Base-by-base conservation (phyloP, 2,113 vertebrate species). In the Sphaerodactylus townsendi region DNA sequence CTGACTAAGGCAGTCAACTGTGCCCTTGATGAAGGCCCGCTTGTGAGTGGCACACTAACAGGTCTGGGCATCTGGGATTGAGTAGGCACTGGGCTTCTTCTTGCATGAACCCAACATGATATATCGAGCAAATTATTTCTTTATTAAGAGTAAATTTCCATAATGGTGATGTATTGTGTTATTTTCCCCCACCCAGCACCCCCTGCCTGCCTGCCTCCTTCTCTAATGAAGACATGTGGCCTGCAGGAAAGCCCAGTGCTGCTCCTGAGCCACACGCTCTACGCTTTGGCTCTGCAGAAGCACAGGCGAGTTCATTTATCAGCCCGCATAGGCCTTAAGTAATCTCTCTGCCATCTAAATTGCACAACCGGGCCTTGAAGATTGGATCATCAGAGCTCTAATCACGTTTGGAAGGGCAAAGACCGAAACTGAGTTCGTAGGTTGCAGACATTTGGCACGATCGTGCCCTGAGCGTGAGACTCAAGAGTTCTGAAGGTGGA, bases 71-170 rank as follows among this genome's bases (percentile, higher is more conserved):
- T 59, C 62, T 30, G 3, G 17, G 88, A 82, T 76, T 0, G 1
- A 62, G 86, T 15, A 56, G 0, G 74, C 35, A 80, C 76, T 65
- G 1, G 1, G 0, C 66, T 13, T 1, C 62, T 69, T 83, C 87
- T 77, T 0, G 50, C 66, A 0, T 0, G 2, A 79, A 86, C 35
- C 77, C 0, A 0, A 35, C 0, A 5, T 89, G 92, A 93, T 90
- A 79, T 87, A 94, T 86, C 0, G 1, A 1, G 0, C 87, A 86
- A 89, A 93, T 93, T 90, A 93, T 85, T 87, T 84, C 91, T 82
- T 91, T 90, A 92, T 93, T 90, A 92, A 2, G 79, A 81, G 81
- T 53, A n/a, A 48, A 95, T 93, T 91, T 94, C 85, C 88, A 78
- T 93, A 89, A 86, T 50, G 87, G 74, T 91, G 89, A 93, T 92